Base-by-base conservation (phyloP, 2,797 vertebrate genomes). In the Manis crassicaudata region DNA sequence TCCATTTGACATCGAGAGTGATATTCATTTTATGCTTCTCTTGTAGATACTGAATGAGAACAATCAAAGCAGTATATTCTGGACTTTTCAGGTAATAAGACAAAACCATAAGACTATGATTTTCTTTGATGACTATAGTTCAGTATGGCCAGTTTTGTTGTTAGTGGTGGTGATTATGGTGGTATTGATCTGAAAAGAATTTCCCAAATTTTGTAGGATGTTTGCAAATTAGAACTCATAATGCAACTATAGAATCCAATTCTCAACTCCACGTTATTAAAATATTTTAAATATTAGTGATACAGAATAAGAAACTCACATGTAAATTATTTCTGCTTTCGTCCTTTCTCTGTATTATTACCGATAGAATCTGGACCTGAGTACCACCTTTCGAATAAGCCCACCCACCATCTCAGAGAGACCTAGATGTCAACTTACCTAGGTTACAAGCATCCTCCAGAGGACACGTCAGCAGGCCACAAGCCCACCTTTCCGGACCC, bases 11-110 rank as follows among this genome's bases (percentile, higher is more conserved):
- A 95, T 32, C 5, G 5, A 92, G 95, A 85, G 68, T 60, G 72
- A 96, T 95, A 85, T 46, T 97, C 56, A 96, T 90, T 97, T 97
- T 93, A 92, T 92, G 85, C 63, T 95, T 68, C 43, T 94, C 23
- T 88, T 96, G 68, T 88, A 95, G 79, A 90, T 43, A 70, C 81
- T 92, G 52, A 76, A 90, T 63, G 79, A 73, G 29, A 96, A 76
- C 25, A 97, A 80, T 11, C 0, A 94, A 81, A 84, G 85, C 2
- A 86, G 40, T 37, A 86, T 32, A 79, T 46, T 77, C 62, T 87
- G 11, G 37, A 82, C 37, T 40, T 86, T 75, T 35, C 25, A 62
- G 20, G 9, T 54, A 43, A 63, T 37, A 40, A 25, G 23, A n/a
- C 21, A 58, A 10, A 14, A 32, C 27, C 54, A 23, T 88, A 40